Conservation (phyloP, 2,888 invertebrate species). For the Napeogenes sylphis region DNA sequence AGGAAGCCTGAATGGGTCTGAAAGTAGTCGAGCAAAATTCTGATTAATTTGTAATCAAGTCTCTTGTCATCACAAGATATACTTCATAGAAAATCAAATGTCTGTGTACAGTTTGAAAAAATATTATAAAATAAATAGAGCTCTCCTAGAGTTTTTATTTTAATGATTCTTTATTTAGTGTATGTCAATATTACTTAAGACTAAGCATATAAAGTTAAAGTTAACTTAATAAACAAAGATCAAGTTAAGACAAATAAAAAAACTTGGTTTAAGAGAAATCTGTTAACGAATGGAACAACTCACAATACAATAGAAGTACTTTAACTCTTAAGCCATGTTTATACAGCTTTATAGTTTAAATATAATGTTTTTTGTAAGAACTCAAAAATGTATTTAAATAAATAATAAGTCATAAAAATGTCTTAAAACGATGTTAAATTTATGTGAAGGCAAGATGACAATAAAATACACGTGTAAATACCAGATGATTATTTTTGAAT, state of each 20-base stretch:
- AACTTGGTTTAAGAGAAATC: conserved; percentile 4
- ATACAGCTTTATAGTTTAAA: not conserved
- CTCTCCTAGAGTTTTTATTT: too few relatives aligned
- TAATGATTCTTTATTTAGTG: too few relatives aligned
- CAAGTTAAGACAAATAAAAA: not conserved
- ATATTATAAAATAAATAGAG: too few relatives aligned
- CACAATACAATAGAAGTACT: not conserved
- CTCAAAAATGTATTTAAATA: not conserved
- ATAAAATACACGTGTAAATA: not conserved
- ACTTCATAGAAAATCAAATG: too few relatives aligned
- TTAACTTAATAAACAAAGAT: not conserved
- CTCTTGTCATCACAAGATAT: too few relatives aligned
- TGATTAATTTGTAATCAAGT: too few relatives aligned
- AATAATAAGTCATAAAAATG: too few relatives aligned
- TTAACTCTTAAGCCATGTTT: not conserved
- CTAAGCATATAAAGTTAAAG: not conserved
- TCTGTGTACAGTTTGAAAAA: too few relatives aligned
- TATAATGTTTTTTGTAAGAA: not conserved
- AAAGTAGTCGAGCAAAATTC: too few relatives aligned
- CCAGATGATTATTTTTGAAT: not conserved
- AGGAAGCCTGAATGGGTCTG: too few relatives aligned
- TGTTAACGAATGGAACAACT: not conserved
- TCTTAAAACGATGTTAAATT: too few relatives aligned
- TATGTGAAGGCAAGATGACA: too few relatives aligned
- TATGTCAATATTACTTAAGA: not conserved